Evolutionary conservation across 2,888 invertebrate species (phyloP), one percentile per base, ranked within the genome.

Genomic region (Pilophorus perplexus): DNA sequence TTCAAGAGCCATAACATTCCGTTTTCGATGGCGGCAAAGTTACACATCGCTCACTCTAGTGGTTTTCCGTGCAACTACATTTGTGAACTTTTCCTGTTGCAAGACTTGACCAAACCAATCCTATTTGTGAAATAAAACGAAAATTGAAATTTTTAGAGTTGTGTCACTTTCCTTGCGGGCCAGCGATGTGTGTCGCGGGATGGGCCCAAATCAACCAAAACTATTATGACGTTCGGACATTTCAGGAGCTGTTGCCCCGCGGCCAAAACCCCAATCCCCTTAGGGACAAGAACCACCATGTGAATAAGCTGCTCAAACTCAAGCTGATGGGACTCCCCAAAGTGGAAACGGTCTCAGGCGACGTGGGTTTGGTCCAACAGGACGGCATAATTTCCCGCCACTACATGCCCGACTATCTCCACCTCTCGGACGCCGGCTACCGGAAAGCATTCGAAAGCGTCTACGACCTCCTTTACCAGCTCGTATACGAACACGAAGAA

Each of bases 321-420:
- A 84, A 85, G 75, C 64, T 73, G 27, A 75, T 78, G 71, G 82
- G 82, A 71, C 78, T 88, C 73, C 79, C 84, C 70, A 87, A 87
- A 76, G 86, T 89, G 62, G 90, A 90, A 79, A 83, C 88, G 74
- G 86, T 93, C 42, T 79, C 83, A 70, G 87, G 90, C 74, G 91
- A 91, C 74, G 87, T 89, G 74, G 88, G 88, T 50, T 84, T 90
- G 71, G 80, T 90, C 64, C 88, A 89, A 77, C 82, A 82, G 50
- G 89, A 89, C 79, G 89, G 90, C 2, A 84, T 85, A 46, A 92
- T 94, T 67, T 89, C 89, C 75, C 91, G 90, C 75, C 88, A 88
- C 74, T 93, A 94, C 76, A 90, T 95, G 90, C 88, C 90, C 75
- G 94, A 95, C 78, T 95, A 92, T 78, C 83, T 93, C 55, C 88